Evolutionary conservation across 2,113 vertebrate genomes (phyloP).

Genomic region (Accipiter cooperii): DNA sequence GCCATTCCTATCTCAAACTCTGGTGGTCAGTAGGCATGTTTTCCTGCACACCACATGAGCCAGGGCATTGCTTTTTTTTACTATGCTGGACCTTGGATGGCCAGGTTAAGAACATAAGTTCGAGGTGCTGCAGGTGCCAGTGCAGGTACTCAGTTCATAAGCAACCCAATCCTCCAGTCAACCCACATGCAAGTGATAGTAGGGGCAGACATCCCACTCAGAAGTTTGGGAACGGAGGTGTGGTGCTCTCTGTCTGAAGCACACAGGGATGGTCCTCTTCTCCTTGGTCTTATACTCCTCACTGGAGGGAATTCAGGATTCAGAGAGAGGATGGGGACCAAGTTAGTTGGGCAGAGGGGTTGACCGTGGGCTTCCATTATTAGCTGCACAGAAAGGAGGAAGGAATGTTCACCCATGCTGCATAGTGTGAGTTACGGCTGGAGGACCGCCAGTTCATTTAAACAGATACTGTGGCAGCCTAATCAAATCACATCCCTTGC

Average conservation of each 20-base stretch:
- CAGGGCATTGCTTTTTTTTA: neutral
- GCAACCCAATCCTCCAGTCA: neutral
- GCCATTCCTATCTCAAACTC: neutral
- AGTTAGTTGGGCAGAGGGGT: neutral
- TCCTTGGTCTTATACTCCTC: neutral
- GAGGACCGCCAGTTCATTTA: neutral
- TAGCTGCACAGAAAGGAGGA: neutral
- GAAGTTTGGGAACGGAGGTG: neutral
- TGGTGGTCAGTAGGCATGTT: neutral
- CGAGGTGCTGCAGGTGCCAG: neutral
- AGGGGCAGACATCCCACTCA: neutral
- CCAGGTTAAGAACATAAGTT: neutral
- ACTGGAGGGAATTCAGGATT: neutral
- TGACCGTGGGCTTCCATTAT: neutral
- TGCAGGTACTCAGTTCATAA: neutral
- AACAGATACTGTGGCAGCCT: neutral
- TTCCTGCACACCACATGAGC: neutral
- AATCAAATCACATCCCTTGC: neutral
- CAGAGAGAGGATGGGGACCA: neutral
- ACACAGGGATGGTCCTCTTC: neutral
- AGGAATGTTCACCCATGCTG: neutral
- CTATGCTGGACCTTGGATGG: neutral
- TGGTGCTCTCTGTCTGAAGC: neutral
- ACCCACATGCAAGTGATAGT: neutral
- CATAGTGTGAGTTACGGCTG: neutral